A percentile compares a stretch with the other conserved stretches of the same genome.
Evolutionary conservation across 2,797 vertebrate genomes (phyloP).

Genomic region (Epinephelus malabaricus): DNA sequence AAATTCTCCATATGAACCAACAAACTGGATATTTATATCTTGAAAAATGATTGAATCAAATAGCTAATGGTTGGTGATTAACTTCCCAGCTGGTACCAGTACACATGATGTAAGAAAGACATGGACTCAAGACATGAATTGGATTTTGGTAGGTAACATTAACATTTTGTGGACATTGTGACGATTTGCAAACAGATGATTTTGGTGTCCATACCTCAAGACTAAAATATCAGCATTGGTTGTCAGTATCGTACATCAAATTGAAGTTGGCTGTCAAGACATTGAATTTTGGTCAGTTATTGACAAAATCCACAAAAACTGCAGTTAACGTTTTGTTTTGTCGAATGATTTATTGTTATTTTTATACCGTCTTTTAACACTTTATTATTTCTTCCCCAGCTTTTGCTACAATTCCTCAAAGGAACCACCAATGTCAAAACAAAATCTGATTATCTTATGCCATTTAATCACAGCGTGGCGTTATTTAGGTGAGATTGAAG

Average conservation of each 20-base stretch:
- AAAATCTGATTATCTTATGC: background rate
- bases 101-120: no score
- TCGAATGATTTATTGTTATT: background rate
- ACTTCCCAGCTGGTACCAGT: no score
- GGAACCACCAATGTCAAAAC: background rate
- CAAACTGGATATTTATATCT: background rate
- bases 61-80: background rate
- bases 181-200: no score
- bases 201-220: no score
- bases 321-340: background rate
- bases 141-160: no score
- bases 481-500: conserved; percentile 23
- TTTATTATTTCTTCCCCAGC: background rate
- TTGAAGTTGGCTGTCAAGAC: no score
- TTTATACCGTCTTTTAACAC: background rate
- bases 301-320: background rate
- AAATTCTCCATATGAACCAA: background rate
- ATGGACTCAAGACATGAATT: no score
- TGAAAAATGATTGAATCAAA: background rate
- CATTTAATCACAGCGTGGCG: background rate
- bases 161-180: no score
- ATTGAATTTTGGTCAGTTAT: no score
- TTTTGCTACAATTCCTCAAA: background rate
- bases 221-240: no score
- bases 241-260: no score